Percentiles rank a stretch among this genome's conserved stretches.
These are phyloP conservation scores for Holotrichia oblita DNA, from an alignment of 1,140 invertebrate genomes.

Conservation along the genomic window DNA sequence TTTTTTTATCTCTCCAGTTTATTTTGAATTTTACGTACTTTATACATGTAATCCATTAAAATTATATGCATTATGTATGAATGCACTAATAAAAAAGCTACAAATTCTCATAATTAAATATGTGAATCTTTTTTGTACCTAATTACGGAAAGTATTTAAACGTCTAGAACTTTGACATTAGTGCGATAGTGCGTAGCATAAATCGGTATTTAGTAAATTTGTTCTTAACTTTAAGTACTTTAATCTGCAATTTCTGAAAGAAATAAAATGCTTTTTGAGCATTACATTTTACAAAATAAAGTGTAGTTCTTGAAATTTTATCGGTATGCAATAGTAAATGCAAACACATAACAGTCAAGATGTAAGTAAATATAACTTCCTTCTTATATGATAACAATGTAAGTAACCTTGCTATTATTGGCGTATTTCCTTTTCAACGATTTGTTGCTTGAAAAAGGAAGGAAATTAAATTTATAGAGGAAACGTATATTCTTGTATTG, in stretches of 20 bases:
- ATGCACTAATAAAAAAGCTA: no score
- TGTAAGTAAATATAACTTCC: background rate
- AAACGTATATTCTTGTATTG: background rate
- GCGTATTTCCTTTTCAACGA: conserved; percentile 25
- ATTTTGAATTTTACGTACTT: no score
- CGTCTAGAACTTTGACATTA: background rate
- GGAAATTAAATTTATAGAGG: no score
- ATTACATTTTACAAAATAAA: conserved; percentile 1
- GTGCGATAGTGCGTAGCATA: background rate
- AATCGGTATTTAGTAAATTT: background rate
- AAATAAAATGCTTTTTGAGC: background rate
- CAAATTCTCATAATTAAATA: no score
- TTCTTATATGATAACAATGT: background rate
- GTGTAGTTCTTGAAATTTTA: background rate
- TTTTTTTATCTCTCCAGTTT: no score
- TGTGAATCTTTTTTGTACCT: no score
- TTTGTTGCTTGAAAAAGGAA: background rate
- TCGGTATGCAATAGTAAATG: background rate
- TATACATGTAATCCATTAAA: no score
- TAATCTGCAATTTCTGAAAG: background rate
- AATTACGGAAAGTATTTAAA: background rate
- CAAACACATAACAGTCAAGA: no score
- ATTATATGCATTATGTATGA: no score
- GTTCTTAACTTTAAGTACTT: background rate
- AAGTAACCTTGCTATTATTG: conserved; percentile 36